Evolutionary conservation across 2,113 vertebrate species (phyloP).

Genomic region (Ascaphus truei): DNA sequence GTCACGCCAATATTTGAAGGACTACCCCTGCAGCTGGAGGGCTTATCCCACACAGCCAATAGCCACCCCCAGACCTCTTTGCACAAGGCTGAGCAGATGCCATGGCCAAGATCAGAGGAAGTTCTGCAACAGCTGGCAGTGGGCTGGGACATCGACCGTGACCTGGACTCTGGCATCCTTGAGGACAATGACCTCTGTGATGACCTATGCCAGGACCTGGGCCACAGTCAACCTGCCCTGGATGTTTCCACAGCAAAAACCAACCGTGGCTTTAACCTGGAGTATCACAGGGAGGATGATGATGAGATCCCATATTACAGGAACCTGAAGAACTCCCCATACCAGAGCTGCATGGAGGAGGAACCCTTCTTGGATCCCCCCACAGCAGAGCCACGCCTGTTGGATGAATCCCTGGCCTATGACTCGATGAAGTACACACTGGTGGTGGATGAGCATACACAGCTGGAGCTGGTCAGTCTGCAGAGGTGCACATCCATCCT

Average conservation of each 20-base stretch:
- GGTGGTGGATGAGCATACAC: slow-evolving; percentile 95
- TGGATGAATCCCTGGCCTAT: slow-evolving; percentile 84
- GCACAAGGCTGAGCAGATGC: background rate
- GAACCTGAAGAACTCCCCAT: slow-evolving; percentile 56
- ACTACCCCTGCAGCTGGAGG: slow-evolving; percentile 31
- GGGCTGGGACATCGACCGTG: slow-evolving; percentile 30
- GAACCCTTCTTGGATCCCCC: slow-evolving; percentile 54
- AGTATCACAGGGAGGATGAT: slow-evolving; percentile 74
- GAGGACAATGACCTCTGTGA: slow-evolving; percentile 46
- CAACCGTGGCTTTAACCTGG: slow-evolving; percentile 75
- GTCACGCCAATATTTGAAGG: slow-evolving; percentile 66
- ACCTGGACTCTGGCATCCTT: slow-evolving; percentile 40
- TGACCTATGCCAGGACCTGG: slow-evolving; percentile 20
- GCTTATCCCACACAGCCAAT: slow-evolving; percentile 25
- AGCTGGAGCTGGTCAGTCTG: slow-evolving; percentile 91
- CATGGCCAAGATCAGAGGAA: slow-evolving; percentile 16
- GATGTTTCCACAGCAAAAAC: slow-evolving; percentile 76
- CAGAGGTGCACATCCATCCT: slow-evolving; percentile 87
- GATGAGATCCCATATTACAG: slow-evolving; percentile 62
- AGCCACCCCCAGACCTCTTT: background rate
- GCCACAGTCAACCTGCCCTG: slow-evolving; percentile 35
- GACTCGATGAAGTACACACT: slow-evolving; percentile 95
- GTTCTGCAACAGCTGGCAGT: background rate
- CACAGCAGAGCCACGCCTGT: slow-evolving; percentile 42
- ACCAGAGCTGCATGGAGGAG: slow-evolving; percentile 58